Conservation (phyloP, 2,113 vertebrate genomes). For the Brevimyrus niger region DNA sequence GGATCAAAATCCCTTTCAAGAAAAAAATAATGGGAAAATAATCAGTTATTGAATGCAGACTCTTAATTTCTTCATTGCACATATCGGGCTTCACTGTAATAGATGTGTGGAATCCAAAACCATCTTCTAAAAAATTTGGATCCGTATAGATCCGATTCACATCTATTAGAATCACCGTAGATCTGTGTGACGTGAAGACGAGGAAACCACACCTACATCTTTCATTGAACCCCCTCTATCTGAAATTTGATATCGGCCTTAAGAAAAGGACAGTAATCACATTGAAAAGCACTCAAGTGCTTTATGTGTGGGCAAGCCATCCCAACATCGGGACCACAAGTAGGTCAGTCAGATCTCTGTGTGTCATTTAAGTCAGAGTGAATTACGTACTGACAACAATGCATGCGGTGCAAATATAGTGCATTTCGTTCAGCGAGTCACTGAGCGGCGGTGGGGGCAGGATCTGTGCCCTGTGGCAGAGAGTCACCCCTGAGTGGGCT, state of each 20-base stretch:
- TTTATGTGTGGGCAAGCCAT: not conserved
- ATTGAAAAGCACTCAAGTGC: not conserved
- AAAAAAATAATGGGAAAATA: not conserved
- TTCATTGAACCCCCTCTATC: not conserved
- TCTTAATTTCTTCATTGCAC: not conserved
- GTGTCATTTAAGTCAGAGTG: not conserved
- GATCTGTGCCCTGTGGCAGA: not conserved
- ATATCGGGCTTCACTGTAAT: not conserved
- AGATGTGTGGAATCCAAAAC: not conserved
- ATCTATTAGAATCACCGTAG: not conserved
- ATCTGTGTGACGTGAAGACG: not conserved
- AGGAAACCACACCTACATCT: no score
- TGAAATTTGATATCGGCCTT: not conserved
- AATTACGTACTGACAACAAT: not conserved
- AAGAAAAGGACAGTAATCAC: not conserved
- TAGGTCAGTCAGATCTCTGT: not conserved
- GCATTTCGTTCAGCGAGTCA: not conserved
- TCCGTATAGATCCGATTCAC: not conserved
- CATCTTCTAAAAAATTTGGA: no score
- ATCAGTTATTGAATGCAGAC: not conserved
- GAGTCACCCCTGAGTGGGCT: not conserved
- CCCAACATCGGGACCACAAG: not conserved
- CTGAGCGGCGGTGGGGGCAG: not conserved
- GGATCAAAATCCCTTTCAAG: not conserved
- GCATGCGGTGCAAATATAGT: not conserved